These are phyloP conservation scores for Enteromius treurensis DNA, from an alignment of 2,797 vertebrate genomes.

Conservation along the genomic window DNA sequence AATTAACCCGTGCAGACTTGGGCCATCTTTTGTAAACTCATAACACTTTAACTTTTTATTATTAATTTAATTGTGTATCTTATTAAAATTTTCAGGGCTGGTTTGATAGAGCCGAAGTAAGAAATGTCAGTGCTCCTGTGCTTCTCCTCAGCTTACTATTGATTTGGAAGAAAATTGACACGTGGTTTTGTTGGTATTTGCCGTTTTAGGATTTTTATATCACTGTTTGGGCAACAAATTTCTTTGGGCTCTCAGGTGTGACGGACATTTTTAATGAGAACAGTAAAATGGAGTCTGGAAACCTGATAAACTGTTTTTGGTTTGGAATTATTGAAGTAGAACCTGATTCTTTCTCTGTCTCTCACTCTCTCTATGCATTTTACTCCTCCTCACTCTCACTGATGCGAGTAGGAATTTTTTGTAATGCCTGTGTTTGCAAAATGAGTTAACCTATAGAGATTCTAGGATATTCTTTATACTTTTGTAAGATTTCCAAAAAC, in stretches of 20 bases:
- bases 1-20: slow-evolving; percentile 24
- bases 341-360: slow-evolving; percentile 35
- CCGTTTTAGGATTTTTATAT: slow-evolving; percentile 76
- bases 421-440: not conserved
- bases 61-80: slow-evolving; percentile 33
- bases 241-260: slow-evolving; percentile 65
- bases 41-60: not conserved
- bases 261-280: slow-evolving; percentile 62
- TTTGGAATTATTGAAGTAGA: slow-evolving; percentile 55
- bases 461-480: not conserved
- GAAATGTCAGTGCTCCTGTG: slow-evolving; percentile 68
- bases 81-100: slow-evolving; percentile 57
- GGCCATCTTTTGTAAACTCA: slow-evolving; percentile 11
- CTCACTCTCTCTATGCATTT: slow-evolving; percentile 11
- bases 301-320: slow-evolving; percentile 61
- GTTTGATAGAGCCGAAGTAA: slow-evolving; percentile 26
- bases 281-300: slow-evolving; percentile 62
- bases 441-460: not conserved
- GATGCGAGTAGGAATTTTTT: slow-evolving; percentile 24
- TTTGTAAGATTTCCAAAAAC: not conserved
- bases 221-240: slow-evolving; percentile 78
- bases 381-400: not conserved
- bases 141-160: slow-evolving; percentile 71
- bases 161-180: slow-evolving; percentile 79
- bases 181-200: slow-evolving; percentile 69